phyloP scores from a whole-genome alignment of 2,888 invertebrate species.

The Stenurella melanura region DNA sequence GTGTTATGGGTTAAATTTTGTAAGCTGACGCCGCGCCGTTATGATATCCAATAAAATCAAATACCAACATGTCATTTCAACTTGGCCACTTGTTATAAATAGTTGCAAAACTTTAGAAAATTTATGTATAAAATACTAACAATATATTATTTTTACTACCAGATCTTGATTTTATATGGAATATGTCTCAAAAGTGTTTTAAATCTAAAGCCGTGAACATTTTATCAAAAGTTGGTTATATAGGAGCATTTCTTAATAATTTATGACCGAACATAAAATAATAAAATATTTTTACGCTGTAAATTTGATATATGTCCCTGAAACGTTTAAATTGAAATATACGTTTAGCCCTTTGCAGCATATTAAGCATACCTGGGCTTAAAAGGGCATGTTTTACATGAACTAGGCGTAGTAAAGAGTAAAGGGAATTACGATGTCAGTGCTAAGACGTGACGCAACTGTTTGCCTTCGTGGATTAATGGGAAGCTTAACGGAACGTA shows the following conservation, averaged over 20 bases:
- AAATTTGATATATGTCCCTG: slow-evolving; percentile 63
- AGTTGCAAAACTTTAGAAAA: slow-evolving; percentile 40
- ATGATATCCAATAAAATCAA: neutral
- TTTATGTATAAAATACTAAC: slow-evolving; percentile 42
- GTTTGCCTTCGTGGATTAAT: neutral
- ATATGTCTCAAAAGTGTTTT: slow-evolving; percentile 63
- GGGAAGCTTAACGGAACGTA: no score
- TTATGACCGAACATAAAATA: slow-evolving; percentile 64
- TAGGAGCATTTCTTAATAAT: slow-evolving; percentile 63
- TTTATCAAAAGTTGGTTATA: slow-evolving; percentile 66
- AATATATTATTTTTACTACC: slow-evolving; percentile 64
- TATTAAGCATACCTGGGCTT: slow-evolving; percentile 56
- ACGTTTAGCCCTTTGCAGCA: slow-evolving; percentile 54
- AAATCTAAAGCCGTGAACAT: slow-evolving; percentile 65
- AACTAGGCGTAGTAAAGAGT: slow-evolving; percentile 11
- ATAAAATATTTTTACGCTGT: slow-evolving; percentile 65
- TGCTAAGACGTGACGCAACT: neutral
- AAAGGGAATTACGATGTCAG: neutral
- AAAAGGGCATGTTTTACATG: slow-evolving; percentile 47
- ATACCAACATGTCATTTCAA: neutral
- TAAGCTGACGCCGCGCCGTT: no score
- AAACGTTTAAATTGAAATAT: slow-evolving; percentile 62
- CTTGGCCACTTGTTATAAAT: neutral
- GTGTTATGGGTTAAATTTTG: no score
- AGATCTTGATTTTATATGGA: slow-evolving; percentile 60